Conservation (phyloP, 1,140 invertebrate species). For the Scylla paramamosain region DNA sequence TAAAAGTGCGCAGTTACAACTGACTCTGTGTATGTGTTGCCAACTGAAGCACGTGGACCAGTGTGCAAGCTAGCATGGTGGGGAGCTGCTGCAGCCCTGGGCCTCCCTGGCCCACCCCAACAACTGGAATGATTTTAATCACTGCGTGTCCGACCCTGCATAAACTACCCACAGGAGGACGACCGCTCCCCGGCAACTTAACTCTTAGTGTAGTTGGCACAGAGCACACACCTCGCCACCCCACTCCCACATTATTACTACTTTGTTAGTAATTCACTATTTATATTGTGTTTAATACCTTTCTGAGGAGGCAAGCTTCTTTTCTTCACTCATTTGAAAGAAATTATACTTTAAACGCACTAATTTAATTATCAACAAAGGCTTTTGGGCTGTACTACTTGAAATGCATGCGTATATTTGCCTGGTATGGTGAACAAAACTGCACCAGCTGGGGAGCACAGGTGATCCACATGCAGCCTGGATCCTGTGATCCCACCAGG, state of each 20-base stretch:
- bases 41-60: background rate
- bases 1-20: constrained; percentile 24
- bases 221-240: constrained; percentile 32
- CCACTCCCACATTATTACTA: background rate
- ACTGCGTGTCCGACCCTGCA: background rate
- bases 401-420: background rate
- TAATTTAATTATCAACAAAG: background rate
- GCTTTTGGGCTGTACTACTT: background rate
- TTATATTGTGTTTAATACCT: background rate
- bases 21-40: constrained; percentile 31
- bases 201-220: constrained; percentile 49
- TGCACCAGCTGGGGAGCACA: background rate
- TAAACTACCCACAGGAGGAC: background rate
- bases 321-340: background rate
- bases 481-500: background rate
- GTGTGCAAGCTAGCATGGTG: constrained; percentile 17
- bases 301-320: background rate
- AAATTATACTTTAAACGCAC: background rate
- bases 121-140: background rate
- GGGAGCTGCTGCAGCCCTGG: background rate
- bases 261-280: background rate
- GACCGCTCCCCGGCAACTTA: background rate
- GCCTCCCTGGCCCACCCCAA: background rate
- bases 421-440: background rate
- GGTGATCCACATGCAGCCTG: background rate